Base-by-base conservation (phyloP, 1,140 invertebrate genomes). In the Varroa destructor region DNA sequence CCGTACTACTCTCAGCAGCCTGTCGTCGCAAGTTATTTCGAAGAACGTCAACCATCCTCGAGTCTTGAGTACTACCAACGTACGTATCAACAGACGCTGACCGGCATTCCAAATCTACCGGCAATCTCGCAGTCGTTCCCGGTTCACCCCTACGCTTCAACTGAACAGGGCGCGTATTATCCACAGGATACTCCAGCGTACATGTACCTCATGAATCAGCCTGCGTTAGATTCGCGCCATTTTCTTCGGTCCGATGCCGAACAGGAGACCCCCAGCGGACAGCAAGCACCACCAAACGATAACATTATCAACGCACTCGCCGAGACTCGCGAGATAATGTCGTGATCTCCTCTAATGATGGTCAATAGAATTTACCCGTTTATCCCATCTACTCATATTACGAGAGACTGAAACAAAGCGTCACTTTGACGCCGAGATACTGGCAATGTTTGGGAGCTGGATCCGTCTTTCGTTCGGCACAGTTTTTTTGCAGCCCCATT, bases 51-150 rank as follows among this genome's bases (percentile, higher is more conserved):
- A 40, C 61, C 40, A 37, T 46, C 61, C 8, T 67, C 61, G 8
- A 46, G 40, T 2, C 61, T 67, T 12, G 61, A 67, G 37, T 67
- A 67, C 61, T 67, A 67, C 8, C 61, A 67, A 37, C 61, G 61
- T 37, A 67, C 61, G 14, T 43, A 46, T 40, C 61, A 67, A 8
- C 61, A 67, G 40, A 67, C 61, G 10, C 40, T 67, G n/a, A 40
- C 61, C 2, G 61, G 61, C 12, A 67, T 67, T 37, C 61, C 61
- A 1, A 40, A n/a, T 46, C 61, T 67, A 25, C 61, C 61, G 40
- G 61, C 61, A 46, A 67, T 67, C 37, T 67, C 61, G 10, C 61
- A 67, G 8, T 67, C 61, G 61, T 67, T 67, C 36, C 61, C 61
- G 10, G 61, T 67, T 40, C 61, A 67, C 40, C 61, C 40, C 12